Evolutionary conservation across 2,797 vertebrate species (phyloP).

Genomic region (Acanthiza pusilla): DNA sequence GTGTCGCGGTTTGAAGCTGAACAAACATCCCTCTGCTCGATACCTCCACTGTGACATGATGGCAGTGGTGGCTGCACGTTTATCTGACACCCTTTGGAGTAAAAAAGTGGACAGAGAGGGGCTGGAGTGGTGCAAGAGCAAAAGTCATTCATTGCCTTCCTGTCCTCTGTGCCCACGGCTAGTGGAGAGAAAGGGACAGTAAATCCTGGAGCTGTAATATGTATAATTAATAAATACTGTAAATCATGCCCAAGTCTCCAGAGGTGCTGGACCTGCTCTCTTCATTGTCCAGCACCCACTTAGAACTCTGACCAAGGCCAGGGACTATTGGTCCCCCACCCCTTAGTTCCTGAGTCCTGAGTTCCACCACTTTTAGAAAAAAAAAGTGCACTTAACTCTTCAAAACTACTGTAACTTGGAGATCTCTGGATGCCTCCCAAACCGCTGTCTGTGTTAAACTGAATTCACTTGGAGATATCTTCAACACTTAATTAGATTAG

Average conservation of each 20-base stretch:
- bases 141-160: background rate
- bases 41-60: fast-evolving
- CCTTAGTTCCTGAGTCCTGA: background rate
- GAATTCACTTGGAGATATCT: slow-evolving; percentile 23
- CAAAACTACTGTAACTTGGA: background rate
- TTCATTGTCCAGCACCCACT: background rate
- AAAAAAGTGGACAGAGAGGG: background rate
- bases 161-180: background rate
- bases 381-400: background rate
- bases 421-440: slow-evolving; percentile 23
- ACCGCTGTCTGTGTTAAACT: background rate
- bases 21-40: background rate
- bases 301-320: background rate
- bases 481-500: slow-evolving; percentile 61
- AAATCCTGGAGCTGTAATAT: background rate
- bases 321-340: background rate
- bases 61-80: background rate
- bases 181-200: background rate
- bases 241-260: background rate
- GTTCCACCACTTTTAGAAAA: background rate
- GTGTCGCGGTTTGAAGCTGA: background rate
- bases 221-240: too few relatives aligned
- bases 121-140: background rate
- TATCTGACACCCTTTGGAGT: background rate
- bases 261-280: background rate